Percentiles rank a stretch among this genome's conserved stretches.
Evolutionary conservation across 2,888 invertebrate genomes (phyloP).

Genomic region (Cephus rjabovi): DNA sequence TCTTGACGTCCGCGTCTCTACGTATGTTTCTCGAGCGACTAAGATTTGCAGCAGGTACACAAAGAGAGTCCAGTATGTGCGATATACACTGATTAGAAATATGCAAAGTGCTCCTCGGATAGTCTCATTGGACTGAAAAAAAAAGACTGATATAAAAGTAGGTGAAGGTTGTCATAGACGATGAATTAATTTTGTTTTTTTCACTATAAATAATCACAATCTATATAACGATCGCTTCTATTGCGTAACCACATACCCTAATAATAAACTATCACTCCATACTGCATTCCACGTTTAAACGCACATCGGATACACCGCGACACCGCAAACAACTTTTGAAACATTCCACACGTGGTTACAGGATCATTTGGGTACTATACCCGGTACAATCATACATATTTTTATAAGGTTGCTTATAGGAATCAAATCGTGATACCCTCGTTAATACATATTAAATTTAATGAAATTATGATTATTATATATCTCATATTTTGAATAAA

Average conservation of each 20-base stretch:
- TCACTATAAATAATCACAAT: background rate
- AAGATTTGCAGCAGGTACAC: background rate
- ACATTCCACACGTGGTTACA: background rate
- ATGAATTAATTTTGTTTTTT: background rate
- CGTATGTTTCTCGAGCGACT: background rate
- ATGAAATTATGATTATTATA: background rate
- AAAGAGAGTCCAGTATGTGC: background rate
- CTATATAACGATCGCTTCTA: background rate
- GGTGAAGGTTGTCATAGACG: conserved; percentile 16
- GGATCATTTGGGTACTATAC: background rate
- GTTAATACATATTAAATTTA: background rate
- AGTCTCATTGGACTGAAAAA: conserved; percentile 2
- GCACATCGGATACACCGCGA: background rate
- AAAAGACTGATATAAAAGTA: conserved; percentile 15
- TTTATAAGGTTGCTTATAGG: no score
- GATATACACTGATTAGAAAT: background rate
- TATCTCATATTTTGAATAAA: background rate
- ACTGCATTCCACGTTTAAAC: background rate
- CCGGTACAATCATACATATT: background rate
- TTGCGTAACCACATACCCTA: background rate
- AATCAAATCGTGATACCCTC: background rate
- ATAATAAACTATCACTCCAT: background rate
- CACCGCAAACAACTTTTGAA: background rate
- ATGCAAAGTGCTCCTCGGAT: background rate
- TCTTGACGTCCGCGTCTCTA: background rate